These are phyloP conservation scores for Drosophila engyochracea DNA, from an alignment of 2,888 invertebrate genomes.

Conservation along the genomic window DNA sequence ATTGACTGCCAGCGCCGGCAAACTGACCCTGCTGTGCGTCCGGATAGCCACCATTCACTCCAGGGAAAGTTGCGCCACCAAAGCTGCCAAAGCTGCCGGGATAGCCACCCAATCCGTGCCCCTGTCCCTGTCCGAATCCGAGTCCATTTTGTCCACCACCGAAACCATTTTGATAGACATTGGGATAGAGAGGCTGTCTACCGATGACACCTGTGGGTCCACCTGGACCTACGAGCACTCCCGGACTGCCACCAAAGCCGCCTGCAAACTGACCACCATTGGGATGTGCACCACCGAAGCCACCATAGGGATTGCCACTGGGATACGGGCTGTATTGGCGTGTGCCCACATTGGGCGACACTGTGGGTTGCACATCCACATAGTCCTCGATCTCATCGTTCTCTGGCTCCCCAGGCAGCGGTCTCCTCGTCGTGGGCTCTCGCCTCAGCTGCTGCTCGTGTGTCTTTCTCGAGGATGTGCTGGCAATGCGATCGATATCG, in stretches of 20 bases:
- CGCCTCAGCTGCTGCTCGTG: conserved; percentile 64
- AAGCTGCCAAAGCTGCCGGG: conserved; percentile 6
- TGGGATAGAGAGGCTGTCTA: conserved; percentile 58
- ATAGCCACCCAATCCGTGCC: conserved; percentile 2
- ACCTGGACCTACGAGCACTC: conserved; percentile 86
- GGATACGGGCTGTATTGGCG: conserved; percentile 73
- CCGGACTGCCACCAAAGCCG: conserved; percentile 57
- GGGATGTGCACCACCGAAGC: conserved; percentile 44
- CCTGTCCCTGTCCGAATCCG: conserved; percentile 26
- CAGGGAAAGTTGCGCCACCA: conserved; percentile 36
- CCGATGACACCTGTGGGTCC: conserved; percentile 86
- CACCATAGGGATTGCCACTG: conserved; percentile 30
- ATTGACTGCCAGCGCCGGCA: conserved; percentile 34
- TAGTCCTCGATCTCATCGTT: conserved; percentile 84
- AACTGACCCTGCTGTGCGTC: conserved; percentile 44
- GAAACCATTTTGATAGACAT: conserved; percentile 62
- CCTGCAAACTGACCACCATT: conserved; percentile 58
- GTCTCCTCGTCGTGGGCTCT: conserved; percentile 82
- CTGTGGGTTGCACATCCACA: conserved; percentile 76
- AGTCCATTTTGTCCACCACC: conserved; percentile 61
- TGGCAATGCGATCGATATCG: conserved; percentile 45
- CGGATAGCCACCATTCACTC: conserved; percentile 26
- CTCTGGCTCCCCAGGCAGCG: conserved; percentile 75
- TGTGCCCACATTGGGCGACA: conserved; percentile 72
- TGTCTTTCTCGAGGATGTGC: conserved; percentile 47